Evolutionary conservation across 2,888 invertebrate genomes (phyloP), one percentile per base, ranked within the genome.

Genomic region (Prosopocoilus inquinatus): DNA sequence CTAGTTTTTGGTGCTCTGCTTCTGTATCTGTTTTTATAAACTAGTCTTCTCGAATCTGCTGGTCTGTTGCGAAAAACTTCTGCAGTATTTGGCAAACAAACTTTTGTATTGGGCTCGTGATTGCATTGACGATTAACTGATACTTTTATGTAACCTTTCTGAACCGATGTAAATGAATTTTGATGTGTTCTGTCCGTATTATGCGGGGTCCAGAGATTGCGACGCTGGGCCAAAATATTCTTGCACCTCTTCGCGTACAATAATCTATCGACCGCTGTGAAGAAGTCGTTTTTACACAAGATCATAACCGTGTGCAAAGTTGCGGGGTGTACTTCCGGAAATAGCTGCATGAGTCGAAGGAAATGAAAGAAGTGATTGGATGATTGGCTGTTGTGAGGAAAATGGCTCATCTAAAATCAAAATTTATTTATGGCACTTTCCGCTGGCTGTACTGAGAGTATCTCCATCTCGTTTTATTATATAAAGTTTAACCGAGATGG

Each of bases 301-400:
- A 65, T 65, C 55, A 77, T 63, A 1, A 75, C 75, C 0, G 75
- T 73, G 57, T 77, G 77, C 7, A 77, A 55, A 3, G 75, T 75
- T 1, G 77, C 76, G 11, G 77, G 77, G 64, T 77, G 77, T 1
- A 74, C 71, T 43, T 74, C 74, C 0, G 77, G 76, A 64, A 77
- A 77, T 9, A 76, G 64, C 63, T 77, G 75, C 76, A 76, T 76
- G 44, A 77, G 61, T 9, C 75, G 70, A 8, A 76, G 60, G 59
- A 76, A 77, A 56, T 76, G 70, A 64, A 74, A 75, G 59, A 77
- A 77, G 47, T 75, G 72, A 28, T 67, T 72, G 7, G 74, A 72
- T 2, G 75, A 71, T 49, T 71, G 68, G 47, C 71, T 69, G 43
- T 69, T 61, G 11, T 70, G 64, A 28, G 20, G 20, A 28, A 28